phyloP scores from a whole-genome alignment of 2,888 invertebrate species.

The Halictus quadricinctus region DNA sequence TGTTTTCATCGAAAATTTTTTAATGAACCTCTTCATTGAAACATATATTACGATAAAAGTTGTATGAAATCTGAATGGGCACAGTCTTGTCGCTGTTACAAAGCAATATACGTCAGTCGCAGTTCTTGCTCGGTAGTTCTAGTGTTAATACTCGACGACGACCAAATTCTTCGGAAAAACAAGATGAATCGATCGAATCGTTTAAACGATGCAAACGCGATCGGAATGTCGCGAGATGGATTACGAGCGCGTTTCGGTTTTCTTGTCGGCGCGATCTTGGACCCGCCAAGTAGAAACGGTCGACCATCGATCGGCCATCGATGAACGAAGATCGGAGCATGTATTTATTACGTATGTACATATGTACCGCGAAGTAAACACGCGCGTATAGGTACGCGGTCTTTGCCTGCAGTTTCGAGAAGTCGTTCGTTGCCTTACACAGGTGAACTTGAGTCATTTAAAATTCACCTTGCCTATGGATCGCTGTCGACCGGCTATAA shows the following conservation, averaged over 20 bases:
- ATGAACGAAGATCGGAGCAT: neutral
- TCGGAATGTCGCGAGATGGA: neutral
- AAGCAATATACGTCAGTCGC: too few species aligned
- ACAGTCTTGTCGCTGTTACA: too few species aligned
- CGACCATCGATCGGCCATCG: neutral
- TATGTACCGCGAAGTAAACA: too few species aligned
- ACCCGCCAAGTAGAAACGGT: neutral
- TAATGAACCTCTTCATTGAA: too few species aligned
- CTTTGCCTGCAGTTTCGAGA: neutral
- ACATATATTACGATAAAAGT: too few species aligned
- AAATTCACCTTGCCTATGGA: slow-evolving; percentile 63
- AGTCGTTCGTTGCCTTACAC: neutral
- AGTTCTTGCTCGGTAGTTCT: too few species aligned
- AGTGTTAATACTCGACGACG: too few species aligned
- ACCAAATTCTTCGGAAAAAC: neutral
- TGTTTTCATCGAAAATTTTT: too few species aligned
- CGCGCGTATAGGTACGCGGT: neutral
- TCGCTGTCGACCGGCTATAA: slow-evolving; percentile 41
- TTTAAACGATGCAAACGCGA: neutral
- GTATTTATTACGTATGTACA: neutral
- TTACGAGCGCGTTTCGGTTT: too few species aligned
- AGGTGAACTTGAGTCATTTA: slow-evolving; percentile 50
- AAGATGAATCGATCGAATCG: neutral
- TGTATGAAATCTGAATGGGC: too few species aligned
- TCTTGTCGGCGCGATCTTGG: neutral